phyloP scores from a whole-genome alignment of 2,888 invertebrate genomes.

The Pherbina coryleti region DNA sequence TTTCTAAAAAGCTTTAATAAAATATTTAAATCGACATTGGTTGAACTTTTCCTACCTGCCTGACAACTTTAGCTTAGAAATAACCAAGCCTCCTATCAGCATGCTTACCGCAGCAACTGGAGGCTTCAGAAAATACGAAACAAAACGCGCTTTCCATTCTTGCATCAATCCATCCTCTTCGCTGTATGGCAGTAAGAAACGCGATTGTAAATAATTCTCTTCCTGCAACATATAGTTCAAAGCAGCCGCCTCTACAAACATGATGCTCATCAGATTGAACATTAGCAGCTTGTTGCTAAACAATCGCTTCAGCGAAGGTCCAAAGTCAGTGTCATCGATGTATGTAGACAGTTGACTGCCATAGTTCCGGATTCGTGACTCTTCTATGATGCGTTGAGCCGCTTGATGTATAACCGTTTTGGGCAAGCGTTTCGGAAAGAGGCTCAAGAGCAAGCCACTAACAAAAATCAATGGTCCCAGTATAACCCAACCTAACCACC shows the following conservation, averaged over 20 bases:
- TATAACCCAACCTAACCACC: constrained; percentile 72
- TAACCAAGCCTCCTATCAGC: constrained; percentile 72
- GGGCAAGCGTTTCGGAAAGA: constrained; percentile 73
- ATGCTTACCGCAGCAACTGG: constrained; percentile 72
- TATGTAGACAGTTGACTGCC: constrained; percentile 63
- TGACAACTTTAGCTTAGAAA: constrained; percentile 71
- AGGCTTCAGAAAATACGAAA: constrained; percentile 73
- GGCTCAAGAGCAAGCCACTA: constrained; percentile 70
- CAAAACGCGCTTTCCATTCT: constrained; percentile 71
- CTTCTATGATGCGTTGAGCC: constrained; percentile 72
- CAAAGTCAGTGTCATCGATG: constrained; percentile 69
- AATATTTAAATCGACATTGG: no score
- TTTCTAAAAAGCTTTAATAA: constrained; percentile 50
- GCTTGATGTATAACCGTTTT: constrained; percentile 72
- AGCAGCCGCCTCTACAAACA: constrained; percentile 71
- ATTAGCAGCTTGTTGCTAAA: constrained; percentile 73
- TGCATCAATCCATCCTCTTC: constrained; percentile 72
- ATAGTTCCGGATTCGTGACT: constrained; percentile 55
- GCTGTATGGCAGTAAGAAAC: constrained; percentile 72
- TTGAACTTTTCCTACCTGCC: constrained; percentile 62
- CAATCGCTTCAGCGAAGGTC: constrained; percentile 71
- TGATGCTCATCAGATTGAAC: constrained; percentile 71
- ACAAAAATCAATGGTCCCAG: constrained; percentile 70
- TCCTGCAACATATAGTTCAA: constrained; percentile 73
- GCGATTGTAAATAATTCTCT: constrained; percentile 73